Base-by-base conservation (phyloP, 2,113 vertebrate species). In the Scomber scombrus region DNA sequence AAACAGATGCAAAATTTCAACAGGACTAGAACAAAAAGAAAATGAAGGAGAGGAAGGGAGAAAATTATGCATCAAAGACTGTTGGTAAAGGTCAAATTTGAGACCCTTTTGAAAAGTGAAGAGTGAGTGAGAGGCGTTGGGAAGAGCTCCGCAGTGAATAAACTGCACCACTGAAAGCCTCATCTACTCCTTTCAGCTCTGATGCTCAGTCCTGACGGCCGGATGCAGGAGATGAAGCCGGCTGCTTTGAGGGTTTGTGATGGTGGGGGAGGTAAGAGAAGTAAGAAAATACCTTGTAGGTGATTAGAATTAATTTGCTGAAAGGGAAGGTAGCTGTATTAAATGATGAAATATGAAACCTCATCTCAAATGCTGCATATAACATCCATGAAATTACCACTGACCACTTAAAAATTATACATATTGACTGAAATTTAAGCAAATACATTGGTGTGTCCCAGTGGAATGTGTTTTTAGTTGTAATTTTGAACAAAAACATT, bases 11-110 rank as follows among this genome's bases (percentile, higher is more conserved):
- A 56, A 69, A 75, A 45, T 56, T 45, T 60, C 6, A 29, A 29
- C 50, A 55, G 21, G 18, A 18, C 23, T 55, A 13, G 26, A 77
- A 54, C 21, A 23, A 26, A 65, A 81, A 58, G 8, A 61, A 85
- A 80, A 31, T 12, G 29, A 56, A 67, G 18, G 11, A 26, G 13
- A 29, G 10, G 16, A 61, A 43, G 43, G n/a, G 16, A 75, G 40
- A 76, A 72, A 66, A 79, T 67, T 50, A 80, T 8, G 57, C n/a
- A 75, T 16, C 11, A 26, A 29, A 71, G 60, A 66, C 19, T 63
- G n/a, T 19, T 71, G 50, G 15, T 54, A 84, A 84, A 88, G 77
- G 77, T 83, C 77, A 85, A 26, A 54, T 52, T 31, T 77, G 40
- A 77, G 57, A 57, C 47, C 54, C 49, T 40, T 55, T 51, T 46